A percentile compares a stretch with the other conserved stretches of the same genome.
Evolutionary conservation across 2,113 vertebrate genomes (phyloP).

Genomic region (Puntigrus tetrazona): DNA sequence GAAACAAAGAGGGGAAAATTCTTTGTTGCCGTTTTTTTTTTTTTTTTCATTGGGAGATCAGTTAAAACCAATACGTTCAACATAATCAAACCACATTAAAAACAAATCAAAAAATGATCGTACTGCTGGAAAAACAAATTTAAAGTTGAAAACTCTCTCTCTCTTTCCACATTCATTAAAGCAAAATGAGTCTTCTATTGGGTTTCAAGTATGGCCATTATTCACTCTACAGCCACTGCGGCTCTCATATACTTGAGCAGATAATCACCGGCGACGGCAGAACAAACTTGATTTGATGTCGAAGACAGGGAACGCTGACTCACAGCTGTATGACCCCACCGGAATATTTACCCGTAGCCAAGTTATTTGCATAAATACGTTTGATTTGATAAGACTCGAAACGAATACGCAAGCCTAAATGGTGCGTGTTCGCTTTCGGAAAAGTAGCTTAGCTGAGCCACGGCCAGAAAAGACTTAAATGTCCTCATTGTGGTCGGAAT

Average conservation of each 20-base stretch:
- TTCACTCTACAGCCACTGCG: not conserved
- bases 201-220: not conserved
- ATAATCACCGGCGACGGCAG: not conserved
- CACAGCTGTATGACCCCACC: not conserved
- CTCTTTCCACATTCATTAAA: not conserved
- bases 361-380: not conserved
- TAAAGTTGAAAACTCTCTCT: not conserved
- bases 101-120: not conserved
- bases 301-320: not conserved
- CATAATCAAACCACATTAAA: not conserved
- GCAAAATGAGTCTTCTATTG: not conserved
- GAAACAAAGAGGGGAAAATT: too few species aligned
- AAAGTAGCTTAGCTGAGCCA: not conserved
- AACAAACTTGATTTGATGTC: not conserved
- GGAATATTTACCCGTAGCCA: not conserved
- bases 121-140: not conserved
- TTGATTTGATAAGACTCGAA: not conserved
- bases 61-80: not conserved
- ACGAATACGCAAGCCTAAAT: not conserved
- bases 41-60: too few species aligned
- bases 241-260: not conserved
- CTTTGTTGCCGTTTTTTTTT: too few species aligned
- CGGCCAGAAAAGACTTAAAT: constrained; percentile 9
- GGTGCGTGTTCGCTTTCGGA: not conserved
- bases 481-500: not conserved